Evolutionary conservation across 2,888 invertebrate genomes (phyloP).

Genomic region (Cistogaster globosa): DNA sequence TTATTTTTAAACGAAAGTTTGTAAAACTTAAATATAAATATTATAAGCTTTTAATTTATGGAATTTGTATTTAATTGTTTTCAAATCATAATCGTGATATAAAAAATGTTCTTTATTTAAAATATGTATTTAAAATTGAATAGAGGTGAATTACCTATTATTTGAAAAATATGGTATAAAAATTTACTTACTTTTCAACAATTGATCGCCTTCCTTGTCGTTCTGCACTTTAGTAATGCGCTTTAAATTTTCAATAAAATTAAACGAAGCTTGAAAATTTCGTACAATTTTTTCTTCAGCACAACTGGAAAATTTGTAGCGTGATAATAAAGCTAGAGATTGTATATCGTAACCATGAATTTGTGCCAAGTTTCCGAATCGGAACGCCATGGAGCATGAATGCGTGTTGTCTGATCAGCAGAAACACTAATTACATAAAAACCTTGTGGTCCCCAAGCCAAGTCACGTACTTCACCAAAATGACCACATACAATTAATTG

Average conservation of each 20-base stretch:
- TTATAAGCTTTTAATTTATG: no score
- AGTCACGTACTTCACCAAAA: slow-evolving; percentile 91
- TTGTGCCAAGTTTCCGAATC: slow-evolving; percentile 89
- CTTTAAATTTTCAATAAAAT: slow-evolving; percentile 91
- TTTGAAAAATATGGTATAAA: no score
- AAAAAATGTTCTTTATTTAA: no score
- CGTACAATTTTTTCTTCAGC: slow-evolving; percentile 98
- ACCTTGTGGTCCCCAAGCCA: slow-evolving; percentile 92
- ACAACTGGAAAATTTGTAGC: slow-evolving; percentile 92
- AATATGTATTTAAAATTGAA: no score
- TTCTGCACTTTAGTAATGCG: slow-evolving; percentile 84
- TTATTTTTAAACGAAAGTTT: no score
- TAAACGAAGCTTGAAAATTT: slow-evolving; percentile 92
- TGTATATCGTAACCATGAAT: slow-evolving; percentile 98
- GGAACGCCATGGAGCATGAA: slow-evolving; percentile 92
- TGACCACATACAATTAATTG: slow-evolving; percentile 91
- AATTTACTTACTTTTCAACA: slow-evolving; percentile 77
- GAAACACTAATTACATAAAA: slow-evolving; percentile 90
- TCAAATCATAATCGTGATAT: no score
- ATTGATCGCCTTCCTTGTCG: slow-evolving; percentile 81
- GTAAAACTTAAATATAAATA: no score
- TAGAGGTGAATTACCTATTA: no score
- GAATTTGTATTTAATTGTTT: no score
- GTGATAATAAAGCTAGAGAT: slow-evolving; percentile 88
- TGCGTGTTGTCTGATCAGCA: slow-evolving; percentile 94